Evolutionary conservation across 2,113 vertebrate species (phyloP), one percentile per base, ranked within the genome.

Genomic region (Megalops atlanticus): DNA sequence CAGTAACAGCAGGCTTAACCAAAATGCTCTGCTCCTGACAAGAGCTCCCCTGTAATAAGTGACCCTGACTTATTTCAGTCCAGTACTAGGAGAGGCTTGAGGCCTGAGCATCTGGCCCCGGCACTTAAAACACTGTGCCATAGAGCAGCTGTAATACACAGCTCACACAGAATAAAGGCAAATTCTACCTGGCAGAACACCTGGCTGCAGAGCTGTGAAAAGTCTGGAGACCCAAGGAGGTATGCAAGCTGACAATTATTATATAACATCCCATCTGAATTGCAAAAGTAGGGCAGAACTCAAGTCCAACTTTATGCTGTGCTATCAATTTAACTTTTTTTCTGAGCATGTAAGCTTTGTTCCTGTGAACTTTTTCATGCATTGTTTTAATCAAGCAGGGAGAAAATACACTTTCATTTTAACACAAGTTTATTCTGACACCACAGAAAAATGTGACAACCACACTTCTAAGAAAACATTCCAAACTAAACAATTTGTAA

Each of bases 401-500:
- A n/a, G n/a, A 31, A 27, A 15, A 6, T 27, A 64, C 58, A 64
- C 31, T 58, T 58, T 52, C 21, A 16, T 69, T 69, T 6, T 69
- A 31, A 18, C 2, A 31, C 15, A 36, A 38, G 11, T 93, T 94
- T 94, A 94, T 92, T 94, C 87, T 70, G 74, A 81, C 80, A 76
- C 15, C 58, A 81, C 27, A 76, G 24, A 81, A 81, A 58, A 91
- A n/a, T n/a, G n/a, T n/a, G 82, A 91, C 90, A 94, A 91, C 90
- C 92, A 91, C 86, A 92, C 90, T 91, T 88, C 85, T 84, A 91
- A 86, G 76, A 77, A 84, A 91, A 90, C 87, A 91, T 84, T 91
- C 81, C 86, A 77, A 85, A 82, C 87, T 85, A 90, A 84, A 83
- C 77, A 38, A 90, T 89, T 92, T 90, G 79, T 89, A 95, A 89